These are phyloP conservation scores for Aphidoletes aphidimyza DNA, from an alignment of 2,888 invertebrate genomes.

Conservation along the genomic window DNA sequence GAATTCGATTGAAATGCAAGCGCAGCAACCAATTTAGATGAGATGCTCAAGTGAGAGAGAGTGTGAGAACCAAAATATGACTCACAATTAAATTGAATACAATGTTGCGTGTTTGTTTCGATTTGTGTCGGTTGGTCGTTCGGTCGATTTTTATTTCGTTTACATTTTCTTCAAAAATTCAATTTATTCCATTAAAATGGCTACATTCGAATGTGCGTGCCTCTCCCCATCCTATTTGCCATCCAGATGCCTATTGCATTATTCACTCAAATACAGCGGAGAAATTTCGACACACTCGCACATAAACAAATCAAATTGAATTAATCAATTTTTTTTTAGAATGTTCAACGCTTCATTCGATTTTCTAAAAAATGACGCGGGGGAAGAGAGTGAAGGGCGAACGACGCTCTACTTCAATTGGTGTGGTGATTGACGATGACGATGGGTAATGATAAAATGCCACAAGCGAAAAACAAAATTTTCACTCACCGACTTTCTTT, in stretches of 20 bases:
- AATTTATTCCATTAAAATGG: slow-evolving; percentile 46
- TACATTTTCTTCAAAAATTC: background rate
- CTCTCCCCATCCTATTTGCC: background rate
- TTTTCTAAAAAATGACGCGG: background rate
- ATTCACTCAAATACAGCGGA: slow-evolving; percentile 17
- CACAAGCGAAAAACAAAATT: slow-evolving; percentile 35
- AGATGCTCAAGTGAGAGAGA: too few species aligned
- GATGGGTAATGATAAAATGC: slow-evolving; percentile 46
- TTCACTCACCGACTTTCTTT: background rate
- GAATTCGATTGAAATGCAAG: slow-evolving; percentile 26
- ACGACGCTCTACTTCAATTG: background rate
- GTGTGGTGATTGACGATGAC: background rate
- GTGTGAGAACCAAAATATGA: slow-evolving; percentile 35
- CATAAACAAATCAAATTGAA: slow-evolving; percentile 44
- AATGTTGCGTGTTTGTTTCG: background rate
- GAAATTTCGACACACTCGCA: slow-evolving; percentile 25
- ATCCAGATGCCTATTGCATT: background rate
- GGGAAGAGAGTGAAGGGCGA: background rate
- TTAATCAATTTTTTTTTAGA: slow-evolving; percentile 47
- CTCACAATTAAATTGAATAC: background rate
- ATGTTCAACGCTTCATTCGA: background rate
- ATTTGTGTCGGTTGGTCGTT: background rate
- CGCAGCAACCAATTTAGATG: background rate
- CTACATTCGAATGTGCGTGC: background rate
- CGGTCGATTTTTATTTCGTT: background rate